phyloP scores from a whole-genome alignment of 2,797 vertebrate species.

The Prunella strophiata region DNA sequence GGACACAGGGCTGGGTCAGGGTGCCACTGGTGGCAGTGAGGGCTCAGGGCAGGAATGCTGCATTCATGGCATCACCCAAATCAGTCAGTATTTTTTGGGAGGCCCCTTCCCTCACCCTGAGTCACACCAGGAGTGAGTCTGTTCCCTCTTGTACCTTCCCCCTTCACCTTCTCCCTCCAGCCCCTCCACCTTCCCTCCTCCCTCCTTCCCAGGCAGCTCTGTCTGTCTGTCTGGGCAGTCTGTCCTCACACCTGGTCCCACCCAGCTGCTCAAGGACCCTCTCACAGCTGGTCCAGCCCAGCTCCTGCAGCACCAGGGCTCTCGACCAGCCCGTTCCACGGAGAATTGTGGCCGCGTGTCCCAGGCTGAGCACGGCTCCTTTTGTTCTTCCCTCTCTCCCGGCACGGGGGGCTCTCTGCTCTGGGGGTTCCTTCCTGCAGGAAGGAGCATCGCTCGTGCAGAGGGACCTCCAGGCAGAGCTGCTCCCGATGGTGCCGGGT shows the following conservation, averaged over 20 bases:
- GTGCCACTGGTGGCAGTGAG: not conserved
- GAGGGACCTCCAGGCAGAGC: not conserved
- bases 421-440: not conserved
- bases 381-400: rapidly evolving
- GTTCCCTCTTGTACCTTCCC: not conserved
- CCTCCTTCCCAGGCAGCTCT: not conserved
- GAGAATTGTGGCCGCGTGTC: rapidly evolving
- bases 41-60: not conserved
- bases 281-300: rapidly evolving
- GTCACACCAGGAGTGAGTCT: not conserved
- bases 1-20: rapidly evolving
- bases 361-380: not conserved
- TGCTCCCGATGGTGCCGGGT: rapidly evolving
- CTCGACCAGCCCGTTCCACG: not conserved
- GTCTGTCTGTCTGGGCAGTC: not conserved
- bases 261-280: not conserved
- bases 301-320: too few species aligned
- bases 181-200: not conserved
- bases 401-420: rapidly evolving
- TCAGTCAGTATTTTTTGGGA: rapidly evolving
- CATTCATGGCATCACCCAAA: not conserved
- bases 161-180: not conserved
- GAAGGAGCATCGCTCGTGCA: not conserved
- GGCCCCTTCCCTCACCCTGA: not conserved
- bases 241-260: not conserved